These are phyloP conservation scores for Anthopleura sola DNA, from an alignment of 64 coral and sea anemone species.

Conservation along the genomic window DNA sequence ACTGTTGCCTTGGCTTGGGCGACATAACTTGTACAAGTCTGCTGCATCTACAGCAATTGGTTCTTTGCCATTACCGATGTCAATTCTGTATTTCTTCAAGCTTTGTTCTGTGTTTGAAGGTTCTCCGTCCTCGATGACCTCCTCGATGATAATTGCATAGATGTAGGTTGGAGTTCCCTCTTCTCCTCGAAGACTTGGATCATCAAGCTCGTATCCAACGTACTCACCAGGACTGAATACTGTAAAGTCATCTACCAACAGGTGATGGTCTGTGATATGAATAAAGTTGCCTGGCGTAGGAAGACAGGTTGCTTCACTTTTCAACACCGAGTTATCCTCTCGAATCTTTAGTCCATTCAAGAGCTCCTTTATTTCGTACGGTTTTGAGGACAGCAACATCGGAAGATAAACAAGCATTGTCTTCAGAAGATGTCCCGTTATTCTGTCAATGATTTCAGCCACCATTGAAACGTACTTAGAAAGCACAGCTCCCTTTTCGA, in stretches of 20 bases:
- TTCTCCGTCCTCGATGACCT: background rate
- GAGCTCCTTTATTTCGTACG: constrained; percentile 14
- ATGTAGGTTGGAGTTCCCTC: constrained; percentile 39
- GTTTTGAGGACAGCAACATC: constrained; percentile 20
- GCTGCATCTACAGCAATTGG: background rate
- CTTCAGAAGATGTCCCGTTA: constrained; percentile 30
- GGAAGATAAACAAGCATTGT: constrained; percentile 26
- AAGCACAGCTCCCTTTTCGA: constrained; percentile 22
- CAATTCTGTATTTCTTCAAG: constrained; percentile 23
- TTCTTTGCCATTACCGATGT: constrained; percentile 31
- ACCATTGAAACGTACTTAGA: background rate
- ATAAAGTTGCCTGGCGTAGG: constrained; percentile 59
- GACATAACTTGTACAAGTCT: constrained; percentile 30
- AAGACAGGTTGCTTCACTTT: background rate
- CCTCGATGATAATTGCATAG: constrained; percentile 38
- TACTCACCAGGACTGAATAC: constrained; percentile 33
- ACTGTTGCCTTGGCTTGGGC: background rate
- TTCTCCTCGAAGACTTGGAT: constrained; percentile 33
- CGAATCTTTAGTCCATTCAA: constrained; percentile 39
- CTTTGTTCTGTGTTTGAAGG: background rate
- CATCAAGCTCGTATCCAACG: constrained; percentile 45
- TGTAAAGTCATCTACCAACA: constrained; percentile 34
- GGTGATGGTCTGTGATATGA: constrained; percentile 43
- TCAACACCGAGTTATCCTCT: constrained; percentile 24
- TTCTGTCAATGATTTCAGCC: constrained; percentile 34